Evolutionary conservation across 2,888 invertebrate genomes (phyloP), one percentile per base, ranked within the genome.

Genomic region (Neoascia interrupta): DNA sequence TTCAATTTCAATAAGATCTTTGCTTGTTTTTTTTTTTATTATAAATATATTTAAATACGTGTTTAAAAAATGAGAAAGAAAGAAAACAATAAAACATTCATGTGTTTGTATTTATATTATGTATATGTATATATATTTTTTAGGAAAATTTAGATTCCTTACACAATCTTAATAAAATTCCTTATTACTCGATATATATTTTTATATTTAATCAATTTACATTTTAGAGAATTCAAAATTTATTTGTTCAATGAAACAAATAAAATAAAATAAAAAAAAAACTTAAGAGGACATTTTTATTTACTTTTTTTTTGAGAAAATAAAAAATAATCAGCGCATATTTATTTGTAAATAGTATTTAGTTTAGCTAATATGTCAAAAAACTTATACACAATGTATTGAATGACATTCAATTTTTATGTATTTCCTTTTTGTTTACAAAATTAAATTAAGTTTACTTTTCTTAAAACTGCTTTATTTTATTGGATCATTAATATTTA

Each of bases 91-190:
- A 66, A 79, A 81, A 76, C 47, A 47, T 64, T 54, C 18, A 61
- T 61, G 68, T 70, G 69, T 74, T 81, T 70, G 75, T 66, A 66
- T 64, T 75, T 74, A 54, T 76, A 72, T 68, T 75, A 75, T 66
- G 49, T 70, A 64, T 75, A 66, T 70, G 53, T 63, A 49, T 53
- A 23, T 64, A 5, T 28, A 43, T 43, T 41, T 54, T 74, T 49
- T 49, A 58, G 72, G 66, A 79, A 79, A 79, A 66, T 61, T 21
- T 66, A 79, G 37, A 66, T 72, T 79, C 60, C 79, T 66, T 61
- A 72, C 47, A 75, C 36, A 66, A 54, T 61, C 21, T 63, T 76
- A 47, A n/a, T n/a, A n/a, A n/a, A n/a, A n/a, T n/a, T n/a, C n/a
- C 54, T 73, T 66, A 68, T 68, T 73, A 66, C 11, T 68, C 45